A percentile compares a stretch with the other conserved stretches of the same genome.
Evolutionary conservation across 2,797 vertebrate genomes (phyloP).

Genomic region (Odontamblyopus lacepedii): DNA sequence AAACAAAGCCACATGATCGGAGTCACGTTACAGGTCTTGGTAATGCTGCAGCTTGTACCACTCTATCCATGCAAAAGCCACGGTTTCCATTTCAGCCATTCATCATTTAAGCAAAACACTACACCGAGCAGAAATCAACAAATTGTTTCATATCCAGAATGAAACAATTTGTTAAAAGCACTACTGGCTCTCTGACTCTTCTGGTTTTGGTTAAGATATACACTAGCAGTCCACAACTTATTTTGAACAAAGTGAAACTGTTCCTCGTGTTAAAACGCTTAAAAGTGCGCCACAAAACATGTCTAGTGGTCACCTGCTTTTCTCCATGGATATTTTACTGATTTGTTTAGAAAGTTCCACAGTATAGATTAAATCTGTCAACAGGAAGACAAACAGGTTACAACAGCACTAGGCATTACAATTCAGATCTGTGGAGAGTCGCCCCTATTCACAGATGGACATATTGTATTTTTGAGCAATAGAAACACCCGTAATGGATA

Average conservation of each 20-base stretch:
- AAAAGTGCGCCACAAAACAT: too few species aligned
- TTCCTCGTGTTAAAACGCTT: not conserved
- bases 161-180: too few species aligned
- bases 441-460: too few species aligned
- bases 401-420: too few species aligned
- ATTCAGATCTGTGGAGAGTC: too few species aligned
- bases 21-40: constrained; percentile 49
- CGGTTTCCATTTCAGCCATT: constrained; percentile 22
- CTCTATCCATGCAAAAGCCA: constrained; percentile 15
- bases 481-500: too few species aligned
- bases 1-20: constrained; percentile 57
- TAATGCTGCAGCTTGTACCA: constrained; percentile 31
- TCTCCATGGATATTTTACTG: too few species aligned
- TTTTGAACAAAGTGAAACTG: not conserved
- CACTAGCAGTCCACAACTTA: not conserved
- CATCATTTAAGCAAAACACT: constrained; percentile 12
- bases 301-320: too few species aligned
- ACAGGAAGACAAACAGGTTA: too few species aligned
- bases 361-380: too few species aligned
- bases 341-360: too few species aligned
- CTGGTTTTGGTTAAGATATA: not conserved
- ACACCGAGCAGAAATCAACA: constrained; percentile 5
- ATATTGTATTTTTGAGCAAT: too few species aligned
- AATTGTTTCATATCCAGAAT: not conserved
- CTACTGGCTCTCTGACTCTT: not conserved